These are phyloP conservation scores for Julus scanicus DNA, from an alignment of 2,888 invertebrate genomes.

Conservation along the genomic window DNA sequence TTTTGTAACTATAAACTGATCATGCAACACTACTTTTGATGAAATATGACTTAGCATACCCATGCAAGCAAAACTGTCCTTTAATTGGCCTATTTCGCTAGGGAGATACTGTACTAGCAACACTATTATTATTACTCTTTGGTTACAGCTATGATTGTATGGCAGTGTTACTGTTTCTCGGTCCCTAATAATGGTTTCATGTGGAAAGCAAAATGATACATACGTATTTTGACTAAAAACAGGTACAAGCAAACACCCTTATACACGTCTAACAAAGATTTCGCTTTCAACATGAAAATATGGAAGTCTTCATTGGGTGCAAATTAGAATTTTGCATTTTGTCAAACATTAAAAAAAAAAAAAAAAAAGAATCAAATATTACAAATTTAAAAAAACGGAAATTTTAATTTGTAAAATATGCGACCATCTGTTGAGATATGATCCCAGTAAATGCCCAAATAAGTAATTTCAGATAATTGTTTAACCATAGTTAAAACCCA, in stretches of 20 bases:
- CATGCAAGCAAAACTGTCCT: background rate
- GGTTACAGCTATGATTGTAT: slow-evolving; percentile 23
- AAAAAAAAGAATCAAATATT: background rate
- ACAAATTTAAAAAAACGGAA: background rate
- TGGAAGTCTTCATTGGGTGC: background rate
- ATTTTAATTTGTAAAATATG: background rate
- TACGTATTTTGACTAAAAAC: background rate
- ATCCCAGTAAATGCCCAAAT: background rate
- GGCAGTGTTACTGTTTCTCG: background rate
- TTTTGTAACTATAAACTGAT: background rate
- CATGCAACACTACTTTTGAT: background rate
- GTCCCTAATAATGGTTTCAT: background rate
- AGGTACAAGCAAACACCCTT: background rate
- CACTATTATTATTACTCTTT: background rate
- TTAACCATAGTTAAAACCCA: too few relatives aligned
- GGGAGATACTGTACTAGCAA: background rate
- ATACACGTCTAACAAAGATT: too few relatives aligned
- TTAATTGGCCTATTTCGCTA: background rate
- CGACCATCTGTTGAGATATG: background rate
- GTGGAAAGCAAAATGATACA: background rate
- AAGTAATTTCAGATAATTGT: background rate
- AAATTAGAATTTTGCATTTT: background rate
- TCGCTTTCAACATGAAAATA: background rate
- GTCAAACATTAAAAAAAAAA: background rate
- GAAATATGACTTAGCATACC: background rate